These are phyloP conservation scores for Nephrotoma guestfalica DNA, from an alignment of 2,888 invertebrate genomes.

Conservation along the genomic window DNA sequence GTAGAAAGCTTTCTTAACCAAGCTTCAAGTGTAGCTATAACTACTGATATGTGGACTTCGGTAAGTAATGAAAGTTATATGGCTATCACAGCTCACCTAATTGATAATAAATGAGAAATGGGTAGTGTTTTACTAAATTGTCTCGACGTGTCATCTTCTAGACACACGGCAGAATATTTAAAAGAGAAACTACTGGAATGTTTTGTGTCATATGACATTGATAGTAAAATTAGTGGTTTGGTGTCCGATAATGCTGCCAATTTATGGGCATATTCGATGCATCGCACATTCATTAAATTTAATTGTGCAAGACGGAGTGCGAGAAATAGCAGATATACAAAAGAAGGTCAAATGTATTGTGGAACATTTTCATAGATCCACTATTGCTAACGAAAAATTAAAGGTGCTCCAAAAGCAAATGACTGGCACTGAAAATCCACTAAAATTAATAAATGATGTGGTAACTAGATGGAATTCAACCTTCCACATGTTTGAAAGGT, in stretches of 20 bases:
- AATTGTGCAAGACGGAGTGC: background rate
- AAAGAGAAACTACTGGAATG: no score
- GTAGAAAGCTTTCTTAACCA: constrained; percentile 9
- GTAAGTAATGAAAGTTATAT: constrained; percentile 14
- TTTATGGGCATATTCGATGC: constrained; percentile 9
- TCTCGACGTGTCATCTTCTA: no score
- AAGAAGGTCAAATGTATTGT: no score
- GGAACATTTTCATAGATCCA: no score
- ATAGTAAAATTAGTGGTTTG: no score
- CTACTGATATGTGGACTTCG: constrained; percentile 17
- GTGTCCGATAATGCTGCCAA: constrained; percentile 15
- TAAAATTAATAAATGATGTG: constrained; percentile 19
- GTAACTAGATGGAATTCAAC: constrained; percentile 6
- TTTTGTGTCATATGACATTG: no score
- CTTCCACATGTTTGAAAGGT: constrained; percentile 16
- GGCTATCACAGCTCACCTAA: constrained; percentile 15
- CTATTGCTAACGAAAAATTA: background rate
- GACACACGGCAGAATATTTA: no score
- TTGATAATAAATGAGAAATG: constrained; percentile 12
- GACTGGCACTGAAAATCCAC: constrained; percentile 5
- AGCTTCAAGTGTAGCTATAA: constrained; percentile 8
- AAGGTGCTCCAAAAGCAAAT: background rate
- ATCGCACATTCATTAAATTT: background rate
- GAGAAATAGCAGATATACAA: background rate
- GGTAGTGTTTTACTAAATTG: no score